phyloP scores from a whole-genome alignment of 2,797 vertebrate genomes.

The Sphenodon punctatus region DNA sequence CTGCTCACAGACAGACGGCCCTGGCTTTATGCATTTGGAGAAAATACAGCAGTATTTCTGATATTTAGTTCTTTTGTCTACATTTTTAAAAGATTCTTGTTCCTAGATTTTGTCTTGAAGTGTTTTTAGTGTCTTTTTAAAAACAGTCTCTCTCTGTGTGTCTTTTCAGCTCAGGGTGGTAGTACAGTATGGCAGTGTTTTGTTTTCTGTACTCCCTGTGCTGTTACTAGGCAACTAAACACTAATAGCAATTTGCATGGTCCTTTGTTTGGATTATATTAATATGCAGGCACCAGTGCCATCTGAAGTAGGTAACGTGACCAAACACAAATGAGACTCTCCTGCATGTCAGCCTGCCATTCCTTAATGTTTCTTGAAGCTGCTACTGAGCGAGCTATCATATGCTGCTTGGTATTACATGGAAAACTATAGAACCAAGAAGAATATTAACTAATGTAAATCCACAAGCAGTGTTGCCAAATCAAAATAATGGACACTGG shows the following conservation, averaged over 20 bases:
- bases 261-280: slow-evolving; percentile 26
- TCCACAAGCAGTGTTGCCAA: background rate
- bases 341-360: background rate
- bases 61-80: background rate
- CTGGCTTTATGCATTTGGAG: background rate
- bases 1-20: background rate
- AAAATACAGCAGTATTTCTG: background rate
- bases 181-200: background rate
- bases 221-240: slow-evolving; percentile 49
- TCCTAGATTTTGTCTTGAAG: background rate
- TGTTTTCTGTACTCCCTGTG: background rate
- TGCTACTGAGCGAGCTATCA: background rate
- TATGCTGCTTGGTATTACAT: background rate
- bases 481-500: background rate
- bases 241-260: slow-evolving; percentile 5
- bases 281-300: slow-evolving; percentile 8
- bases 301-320: background rate
- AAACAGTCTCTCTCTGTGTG: too few species aligned
- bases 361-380: background rate
- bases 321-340: background rate
- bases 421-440: fast-evolving
- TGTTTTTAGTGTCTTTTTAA: too few species aligned
- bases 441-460: background rate
- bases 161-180: background rate
- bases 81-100: background rate